Evolutionary conservation across 1,140 invertebrate genomes (phyloP).

Genomic region (Diabrotica undecimpunctata): DNA sequence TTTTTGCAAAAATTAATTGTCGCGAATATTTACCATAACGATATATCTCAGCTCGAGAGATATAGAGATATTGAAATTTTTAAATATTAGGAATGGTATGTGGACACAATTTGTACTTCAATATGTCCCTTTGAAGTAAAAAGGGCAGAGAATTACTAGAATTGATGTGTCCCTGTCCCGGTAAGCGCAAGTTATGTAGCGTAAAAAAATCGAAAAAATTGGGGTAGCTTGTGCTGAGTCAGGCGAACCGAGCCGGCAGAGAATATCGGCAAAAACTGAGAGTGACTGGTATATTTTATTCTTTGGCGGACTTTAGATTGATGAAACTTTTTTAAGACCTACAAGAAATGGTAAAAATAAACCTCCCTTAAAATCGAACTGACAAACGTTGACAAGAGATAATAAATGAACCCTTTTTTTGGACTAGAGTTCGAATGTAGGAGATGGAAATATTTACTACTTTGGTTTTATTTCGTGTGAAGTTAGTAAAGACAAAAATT

Average conservation of each 20-base stretch:
- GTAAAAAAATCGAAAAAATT: slow-evolving; percentile 33
- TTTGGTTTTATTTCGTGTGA: neutral
- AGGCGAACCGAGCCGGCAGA: slow-evolving; percentile 25
- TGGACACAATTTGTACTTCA: neutral
- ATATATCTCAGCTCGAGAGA: too few species aligned
- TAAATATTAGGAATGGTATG: neutral
- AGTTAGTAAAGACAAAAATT: neutral
- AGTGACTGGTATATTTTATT: slow-evolving; percentile 40
- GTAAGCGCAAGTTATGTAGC: slow-evolving; percentile 32
- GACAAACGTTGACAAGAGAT: slow-evolving; percentile 40
- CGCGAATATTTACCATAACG: too few species aligned
- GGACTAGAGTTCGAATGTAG: neutral
- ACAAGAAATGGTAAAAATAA: slow-evolving; percentile 43
- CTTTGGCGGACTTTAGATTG: slow-evolving; percentile 35
- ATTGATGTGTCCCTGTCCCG: neutral
- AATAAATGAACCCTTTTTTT: slow-evolving; percentile 34
- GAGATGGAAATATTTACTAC: neutral
- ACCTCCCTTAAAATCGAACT: slow-evolving; percentile 39
- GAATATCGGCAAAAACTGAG: slow-evolving; percentile 24
- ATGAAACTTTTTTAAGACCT: slow-evolving; percentile 39
- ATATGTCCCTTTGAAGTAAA: slow-evolving; percentile 2
- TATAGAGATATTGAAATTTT: neutral
- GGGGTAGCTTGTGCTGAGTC: slow-evolving; percentile 37
- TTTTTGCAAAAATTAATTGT: too few species aligned
- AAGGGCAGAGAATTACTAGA: neutral